These are phyloP conservation scores for Acromyrmex charruanus DNA, from an alignment of 1,140 invertebrate species.

Conservation along the genomic window DNA sequence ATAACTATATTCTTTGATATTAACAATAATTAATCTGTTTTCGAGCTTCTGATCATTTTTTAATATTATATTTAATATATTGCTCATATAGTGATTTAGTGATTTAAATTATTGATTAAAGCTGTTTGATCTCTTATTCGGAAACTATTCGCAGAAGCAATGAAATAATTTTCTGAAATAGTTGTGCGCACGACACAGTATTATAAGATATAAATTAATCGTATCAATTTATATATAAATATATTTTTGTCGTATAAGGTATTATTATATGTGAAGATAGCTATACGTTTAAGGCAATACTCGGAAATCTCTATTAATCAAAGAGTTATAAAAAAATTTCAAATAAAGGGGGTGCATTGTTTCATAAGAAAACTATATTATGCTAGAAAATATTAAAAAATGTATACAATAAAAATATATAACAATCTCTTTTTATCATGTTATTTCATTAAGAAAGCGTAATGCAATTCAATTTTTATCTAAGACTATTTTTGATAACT, in stretches of 20 bases:
- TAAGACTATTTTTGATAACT: constrained; percentile 1
- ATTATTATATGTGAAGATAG: constrained; percentile 4
- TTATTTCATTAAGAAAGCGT: too few relatives aligned
- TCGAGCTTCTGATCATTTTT: not conserved
- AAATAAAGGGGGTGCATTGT: not conserved
- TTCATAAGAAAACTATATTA: not conserved
- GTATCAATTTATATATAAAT: not conserved
- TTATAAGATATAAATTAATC: constrained; percentile 16
- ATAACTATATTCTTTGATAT: constrained; percentile 65
- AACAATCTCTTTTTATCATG: not conserved
- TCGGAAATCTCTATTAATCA: constrained; percentile 13
- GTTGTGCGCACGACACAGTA: constrained; percentile 20
- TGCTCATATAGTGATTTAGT: constrained; percentile 23
- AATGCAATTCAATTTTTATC: not conserved
- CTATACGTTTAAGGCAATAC: not conserved
- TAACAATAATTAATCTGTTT: constrained; percentile 4
- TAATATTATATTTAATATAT: not conserved
- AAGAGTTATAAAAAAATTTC: constrained; percentile 25
- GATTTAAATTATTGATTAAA: constrained; percentile 5
- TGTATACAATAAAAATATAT: constrained; percentile 11
- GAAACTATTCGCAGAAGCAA: not conserved
- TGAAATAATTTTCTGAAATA: constrained; percentile 37
- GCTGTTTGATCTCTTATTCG: constrained; percentile 4
- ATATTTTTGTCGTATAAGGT: constrained; percentile 34
- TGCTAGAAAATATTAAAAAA: not conserved